Evolutionary conservation across 2,888 invertebrate genomes (phyloP).

Genomic region (Ophioninae sp.): DNA sequence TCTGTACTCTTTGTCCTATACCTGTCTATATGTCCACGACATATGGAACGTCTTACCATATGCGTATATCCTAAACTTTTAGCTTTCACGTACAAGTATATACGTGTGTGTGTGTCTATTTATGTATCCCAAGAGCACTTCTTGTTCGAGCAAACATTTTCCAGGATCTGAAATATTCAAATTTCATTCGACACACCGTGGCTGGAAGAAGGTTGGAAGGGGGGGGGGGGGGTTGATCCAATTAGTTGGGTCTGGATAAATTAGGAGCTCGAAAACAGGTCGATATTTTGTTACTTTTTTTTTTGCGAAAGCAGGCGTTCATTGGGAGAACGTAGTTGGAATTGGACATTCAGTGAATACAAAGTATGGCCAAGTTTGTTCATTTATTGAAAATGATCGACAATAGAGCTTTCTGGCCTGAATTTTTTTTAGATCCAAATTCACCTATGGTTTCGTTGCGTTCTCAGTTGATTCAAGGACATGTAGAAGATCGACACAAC

Average conservation of each 20-base stretch:
- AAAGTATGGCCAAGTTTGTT: too few relatives aligned
- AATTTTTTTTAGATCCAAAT: too few relatives aligned
- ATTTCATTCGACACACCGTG: conserved; percentile 32
- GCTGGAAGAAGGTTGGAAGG: too few relatives aligned
- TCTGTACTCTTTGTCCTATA: neutral
- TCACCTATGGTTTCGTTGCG: too few relatives aligned
- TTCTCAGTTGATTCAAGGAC: too few relatives aligned
- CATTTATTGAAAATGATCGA: too few relatives aligned
- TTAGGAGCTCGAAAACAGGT: neutral
- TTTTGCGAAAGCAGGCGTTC: neutral
- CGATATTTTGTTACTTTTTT: neutral
- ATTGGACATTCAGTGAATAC: neutral
- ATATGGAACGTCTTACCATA: conserved; percentile 9
- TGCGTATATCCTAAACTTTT: conserved; percentile 6
- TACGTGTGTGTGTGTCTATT: neutral
- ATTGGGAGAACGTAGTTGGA: neutral
- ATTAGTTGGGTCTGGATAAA: conserved; percentile 22
- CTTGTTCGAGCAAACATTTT: conserved; percentile 23
- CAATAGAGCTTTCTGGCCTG: too few relatives aligned
- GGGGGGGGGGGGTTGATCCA: neutral
- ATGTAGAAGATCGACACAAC: too few relatives aligned
- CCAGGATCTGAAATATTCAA: conserved; percentile 39
- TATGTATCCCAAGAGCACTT: neutral
- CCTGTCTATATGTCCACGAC: conserved; percentile 7
- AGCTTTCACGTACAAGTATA: neutral